Conservation (phyloP, 2,797 vertebrate species). For the Falco cherrug region DNA sequence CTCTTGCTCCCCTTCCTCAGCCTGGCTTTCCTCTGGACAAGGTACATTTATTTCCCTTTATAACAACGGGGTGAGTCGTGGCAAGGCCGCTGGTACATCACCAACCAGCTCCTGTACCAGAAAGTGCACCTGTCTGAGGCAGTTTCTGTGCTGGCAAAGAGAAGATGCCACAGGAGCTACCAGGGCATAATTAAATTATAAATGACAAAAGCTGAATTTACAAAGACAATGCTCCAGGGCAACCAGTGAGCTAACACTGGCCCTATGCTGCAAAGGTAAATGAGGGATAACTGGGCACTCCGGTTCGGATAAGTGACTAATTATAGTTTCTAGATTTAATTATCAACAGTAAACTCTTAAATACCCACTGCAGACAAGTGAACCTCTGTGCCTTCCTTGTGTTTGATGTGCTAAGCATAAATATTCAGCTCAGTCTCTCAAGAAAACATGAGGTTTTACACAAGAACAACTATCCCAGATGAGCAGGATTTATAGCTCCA, state of each 20-base stretch:
- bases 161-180: neutral
- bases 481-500: conserved; percentile 61
- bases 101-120: neutral
- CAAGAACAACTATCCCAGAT: conserved; percentile 56
- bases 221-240: neutral
- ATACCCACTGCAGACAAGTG: conserved; percentile 2
- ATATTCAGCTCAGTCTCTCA: conserved; percentile 56
- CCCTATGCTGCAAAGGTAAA: neutral
- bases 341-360: conserved; percentile 28
- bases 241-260: neutral
- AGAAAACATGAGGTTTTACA: conserved; percentile 67
- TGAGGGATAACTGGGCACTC: neutral
- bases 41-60: neutral
- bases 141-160: neutral
- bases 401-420: conserved; percentile 54
- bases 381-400: conserved; percentile 9
- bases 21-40: accelerated
- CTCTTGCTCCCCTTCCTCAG: neutral
- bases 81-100: accelerated
- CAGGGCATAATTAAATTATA: no score
- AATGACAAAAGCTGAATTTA: neutral
- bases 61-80: accelerated
- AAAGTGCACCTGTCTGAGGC: neutral
- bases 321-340: conserved; percentile 27
- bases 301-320: neutral